phyloP scores from a whole-genome alignment of 1,140 invertebrate genomes.

The Mya arenaria region DNA sequence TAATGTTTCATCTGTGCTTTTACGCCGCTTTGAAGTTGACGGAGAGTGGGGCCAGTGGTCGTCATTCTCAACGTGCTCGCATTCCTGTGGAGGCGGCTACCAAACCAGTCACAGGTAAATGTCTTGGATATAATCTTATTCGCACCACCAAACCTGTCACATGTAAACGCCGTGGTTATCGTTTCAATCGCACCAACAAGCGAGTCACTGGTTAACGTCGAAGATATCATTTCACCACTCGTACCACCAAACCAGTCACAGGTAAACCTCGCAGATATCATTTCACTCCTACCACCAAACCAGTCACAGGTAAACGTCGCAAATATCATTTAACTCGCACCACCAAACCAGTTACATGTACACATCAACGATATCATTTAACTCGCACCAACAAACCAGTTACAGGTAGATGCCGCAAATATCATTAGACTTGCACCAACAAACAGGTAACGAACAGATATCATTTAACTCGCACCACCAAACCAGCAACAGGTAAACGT shows the following conservation, averaged over 20 bases:
- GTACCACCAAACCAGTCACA: no score
- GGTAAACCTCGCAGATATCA: no score
- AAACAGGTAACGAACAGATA: no score
- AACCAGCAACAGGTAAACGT: conserved; percentile 17
- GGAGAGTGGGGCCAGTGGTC: conserved; percentile 86
- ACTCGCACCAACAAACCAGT: neutral
- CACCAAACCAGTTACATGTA: neutral
- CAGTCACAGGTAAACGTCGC: conserved; percentile 10
- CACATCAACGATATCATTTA: no score
- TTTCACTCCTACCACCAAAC: conserved; percentile 8
- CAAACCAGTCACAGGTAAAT: conserved; percentile 30
- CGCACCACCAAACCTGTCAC: neutral
- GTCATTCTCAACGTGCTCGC: conserved; percentile 32
- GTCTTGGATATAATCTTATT: neutral
- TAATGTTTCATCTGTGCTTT: no score
- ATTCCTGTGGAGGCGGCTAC: conserved; percentile 41
- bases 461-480: no score
- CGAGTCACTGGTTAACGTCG: neutral
- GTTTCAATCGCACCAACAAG: neutral
- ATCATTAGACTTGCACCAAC: neutral
- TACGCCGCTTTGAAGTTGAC: conserved; percentile 82
- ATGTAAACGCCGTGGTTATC: no score
- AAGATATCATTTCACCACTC: neutral
- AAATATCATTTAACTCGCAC: neutral
- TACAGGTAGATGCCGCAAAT: neutral